These are phyloP conservation scores for Cryptocephalus primarius DNA, from an alignment of 2,888 invertebrate species.

Conservation along the genomic window DNA sequence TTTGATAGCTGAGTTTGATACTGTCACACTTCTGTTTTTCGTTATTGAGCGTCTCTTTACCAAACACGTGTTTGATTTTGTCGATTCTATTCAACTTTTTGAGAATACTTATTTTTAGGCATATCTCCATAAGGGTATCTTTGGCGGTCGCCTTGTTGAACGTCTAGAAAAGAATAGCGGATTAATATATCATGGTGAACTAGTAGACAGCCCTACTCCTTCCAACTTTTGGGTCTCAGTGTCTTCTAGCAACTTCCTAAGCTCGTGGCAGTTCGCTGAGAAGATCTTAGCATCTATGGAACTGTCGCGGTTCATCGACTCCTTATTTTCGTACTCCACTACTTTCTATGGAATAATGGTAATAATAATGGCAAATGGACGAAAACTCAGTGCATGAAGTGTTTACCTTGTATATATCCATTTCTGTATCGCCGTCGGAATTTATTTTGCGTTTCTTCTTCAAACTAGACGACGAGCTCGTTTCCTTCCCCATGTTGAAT, in stretches of 20 bases:
- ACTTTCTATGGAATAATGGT: conserved; percentile 44
- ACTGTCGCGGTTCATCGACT: conserved; percentile 53
- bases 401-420: conserved; percentile 50
- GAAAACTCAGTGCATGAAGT: background rate
- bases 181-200: background rate
- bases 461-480: conserved; percentile 43
- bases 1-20: conserved; percentile 82
- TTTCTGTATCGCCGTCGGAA: conserved; percentile 40
- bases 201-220: conserved; percentile 7
- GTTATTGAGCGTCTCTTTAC: conserved; percentile 68
- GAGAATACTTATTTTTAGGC: conserved; percentile 66
- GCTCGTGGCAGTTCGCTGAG: conserved; percentile 56
- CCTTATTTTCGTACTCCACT: conserved; percentile 62
- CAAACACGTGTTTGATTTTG: conserved; percentile 75
- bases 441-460: conserved; percentile 42
- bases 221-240: conserved; percentile 41
- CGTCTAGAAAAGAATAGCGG: conserved; percentile 35
- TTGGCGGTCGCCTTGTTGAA: conserved; percentile 2
- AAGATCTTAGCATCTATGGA: conserved; percentile 58
- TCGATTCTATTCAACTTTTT: conserved; percentile 86
- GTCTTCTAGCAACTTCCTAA: conserved; percentile 56
- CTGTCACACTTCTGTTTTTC: conserved; percentile 85
- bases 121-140: conserved; percentile 45
- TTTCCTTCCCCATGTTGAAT: conserved; percentile 33
- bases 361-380: background rate